Percentiles rank a stretch among this genome's conserved stretches.
These are phyloP conservation scores for Pangasius krempfi DNA, from an alignment of 2,797 vertebrate species.

Conservation along the genomic window DNA sequence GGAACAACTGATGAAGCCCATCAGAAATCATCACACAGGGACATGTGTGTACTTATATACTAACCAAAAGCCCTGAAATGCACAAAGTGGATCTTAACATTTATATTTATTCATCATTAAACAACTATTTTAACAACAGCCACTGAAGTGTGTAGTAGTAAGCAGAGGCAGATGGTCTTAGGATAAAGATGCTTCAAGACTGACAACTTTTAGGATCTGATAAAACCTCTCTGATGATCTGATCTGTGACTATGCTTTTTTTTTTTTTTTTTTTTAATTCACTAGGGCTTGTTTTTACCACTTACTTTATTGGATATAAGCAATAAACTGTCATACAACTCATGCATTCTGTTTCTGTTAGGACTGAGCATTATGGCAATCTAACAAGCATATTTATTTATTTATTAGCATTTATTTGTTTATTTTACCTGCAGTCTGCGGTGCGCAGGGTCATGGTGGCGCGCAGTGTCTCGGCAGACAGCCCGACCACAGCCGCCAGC, in stretches of 20 bases:
- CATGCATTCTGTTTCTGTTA: not conserved
- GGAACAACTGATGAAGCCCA: not conserved
- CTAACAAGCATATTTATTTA: not conserved
- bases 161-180: not conserved
- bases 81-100: not conserved
- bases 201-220: not conserved
- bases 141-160: not conserved
- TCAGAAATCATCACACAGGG: not conserved
- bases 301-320: not conserved
- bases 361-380: not conserved
- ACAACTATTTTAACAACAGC: not conserved
- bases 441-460: conserved; percentile 80
- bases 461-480: conserved; percentile 82
- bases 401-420: not conserved
- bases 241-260: not conserved
- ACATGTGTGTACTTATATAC: too few species aligned
- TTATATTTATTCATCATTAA: not conserved
- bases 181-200: not conserved
- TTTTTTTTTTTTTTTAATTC: not conserved
- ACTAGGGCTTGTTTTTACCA: not conserved
- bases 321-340: too few species aligned
- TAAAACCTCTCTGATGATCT: not conserved
- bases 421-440: conserved; percentile 88
- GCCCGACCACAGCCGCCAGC: conserved; percentile 78
- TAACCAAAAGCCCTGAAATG: not conserved